Percentiles rank a stretch among this genome's conserved stretches.
These are phyloP conservation scores for Tricholaema leucomelas DNA, from an alignment of 2,113 vertebrate species.

Conservation along the genomic window DNA sequence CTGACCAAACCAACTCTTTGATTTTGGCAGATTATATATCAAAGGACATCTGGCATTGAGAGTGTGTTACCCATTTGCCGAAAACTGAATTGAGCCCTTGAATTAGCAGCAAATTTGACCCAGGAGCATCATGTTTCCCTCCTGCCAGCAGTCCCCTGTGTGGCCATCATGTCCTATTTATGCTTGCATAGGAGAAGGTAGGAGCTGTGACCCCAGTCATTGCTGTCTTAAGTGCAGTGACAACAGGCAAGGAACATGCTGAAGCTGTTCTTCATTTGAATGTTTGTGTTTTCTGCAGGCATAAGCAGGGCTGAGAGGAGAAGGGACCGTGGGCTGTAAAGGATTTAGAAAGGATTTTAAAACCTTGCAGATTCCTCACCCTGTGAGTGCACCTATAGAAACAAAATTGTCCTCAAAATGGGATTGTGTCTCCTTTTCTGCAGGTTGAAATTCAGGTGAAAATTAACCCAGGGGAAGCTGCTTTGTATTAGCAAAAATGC, in stretches of 20 bases:
- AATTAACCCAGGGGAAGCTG: neutral
- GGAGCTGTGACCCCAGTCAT: neutral
- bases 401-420: neutral
- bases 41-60: neutral
- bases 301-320: neutral
- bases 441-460: neutral
- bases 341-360: slow-evolving; percentile 7
- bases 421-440: neutral
- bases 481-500: neutral
- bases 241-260: neutral
- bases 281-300: neutral
- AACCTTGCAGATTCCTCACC: neutral
- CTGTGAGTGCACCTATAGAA: neutral
- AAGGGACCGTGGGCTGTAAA: neutral
- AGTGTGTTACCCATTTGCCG: neutral
- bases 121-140: neutral
- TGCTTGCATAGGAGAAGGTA: neutral
- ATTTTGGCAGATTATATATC: neutral
- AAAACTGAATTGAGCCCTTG: neutral
- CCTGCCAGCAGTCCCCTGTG: neutral
- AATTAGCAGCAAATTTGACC: neutral
- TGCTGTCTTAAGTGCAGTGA: neutral
- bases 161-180: neutral
- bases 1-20: neutral
- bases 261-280: neutral